These are phyloP conservation scores for Podarcis muralis DNA, from an alignment of 2,113 vertebrate species.

Conservation along the genomic window DNA sequence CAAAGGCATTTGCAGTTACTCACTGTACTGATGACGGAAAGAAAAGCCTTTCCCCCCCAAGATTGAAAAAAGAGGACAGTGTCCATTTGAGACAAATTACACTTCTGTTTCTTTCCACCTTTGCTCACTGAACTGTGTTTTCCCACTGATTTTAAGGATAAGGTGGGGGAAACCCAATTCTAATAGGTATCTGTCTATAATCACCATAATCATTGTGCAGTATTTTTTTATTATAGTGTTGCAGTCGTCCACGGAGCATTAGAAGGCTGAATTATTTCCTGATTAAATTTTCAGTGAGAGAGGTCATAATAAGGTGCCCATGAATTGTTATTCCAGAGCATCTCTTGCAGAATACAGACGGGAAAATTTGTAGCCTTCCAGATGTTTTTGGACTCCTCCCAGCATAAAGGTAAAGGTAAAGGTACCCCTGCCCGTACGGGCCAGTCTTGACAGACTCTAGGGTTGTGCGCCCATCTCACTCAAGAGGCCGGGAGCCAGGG, in stretches of 20 bases:
- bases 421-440: no score
- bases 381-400: no score
- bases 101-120: not conserved
- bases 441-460: no score
- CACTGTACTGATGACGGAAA: no score
- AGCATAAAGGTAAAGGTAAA: no score
- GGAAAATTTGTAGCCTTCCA: no score
- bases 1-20: not conserved
- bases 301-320: not conserved
- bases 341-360: not conserved
- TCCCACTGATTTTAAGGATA: not conserved
- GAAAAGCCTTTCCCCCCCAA: not conserved
- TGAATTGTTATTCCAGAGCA: not conserved
- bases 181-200: accelerated
- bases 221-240: not conserved
- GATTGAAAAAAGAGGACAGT: not conserved
- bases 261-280: not conserved
- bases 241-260: not conserved
- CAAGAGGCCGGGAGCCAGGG: no score
- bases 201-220: accelerated
- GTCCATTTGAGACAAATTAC: not conserved
- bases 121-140: not conserved
- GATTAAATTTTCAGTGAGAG: not conserved
- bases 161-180: not conserved
- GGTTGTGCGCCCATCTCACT: no score